Evolutionary conservation across 2,797 vertebrate species (phyloP).

Genomic region (Scolopax rusticola): DNA sequence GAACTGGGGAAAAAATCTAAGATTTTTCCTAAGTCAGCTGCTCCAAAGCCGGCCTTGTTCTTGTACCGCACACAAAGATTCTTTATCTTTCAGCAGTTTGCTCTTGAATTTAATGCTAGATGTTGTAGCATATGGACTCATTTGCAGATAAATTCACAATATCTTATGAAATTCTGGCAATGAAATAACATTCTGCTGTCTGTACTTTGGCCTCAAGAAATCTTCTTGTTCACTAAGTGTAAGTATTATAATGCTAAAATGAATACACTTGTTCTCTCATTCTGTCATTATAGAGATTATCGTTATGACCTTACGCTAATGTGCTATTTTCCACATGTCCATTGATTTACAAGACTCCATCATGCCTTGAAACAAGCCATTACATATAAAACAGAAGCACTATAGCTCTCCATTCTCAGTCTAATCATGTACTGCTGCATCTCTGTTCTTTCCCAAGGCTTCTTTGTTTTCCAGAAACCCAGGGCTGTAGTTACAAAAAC

Average conservation of each 20-base stretch:
- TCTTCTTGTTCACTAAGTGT: neutral
- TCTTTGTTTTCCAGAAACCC: neutral
- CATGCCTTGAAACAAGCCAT: neutral
- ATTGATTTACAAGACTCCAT: neutral
- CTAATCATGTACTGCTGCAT: neutral
- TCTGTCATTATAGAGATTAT: slow-evolving; percentile 18
- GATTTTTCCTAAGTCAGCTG: neutral
- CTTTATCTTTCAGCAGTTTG: neutral
- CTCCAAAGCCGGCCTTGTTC: neutral
- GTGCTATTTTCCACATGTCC: neutral
- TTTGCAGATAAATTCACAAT: slow-evolving; percentile 28
- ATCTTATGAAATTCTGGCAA: slow-evolving; percentile 5
- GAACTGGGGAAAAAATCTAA: neutral
- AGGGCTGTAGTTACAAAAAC: neutral
- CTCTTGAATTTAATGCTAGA: neutral
- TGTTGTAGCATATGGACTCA: neutral
- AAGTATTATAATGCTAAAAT: neutral
- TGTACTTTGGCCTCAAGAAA: slow-evolving; percentile 5
- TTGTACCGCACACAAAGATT: neutral
- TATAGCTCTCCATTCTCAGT: neutral
- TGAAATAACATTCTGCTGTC: neutral
- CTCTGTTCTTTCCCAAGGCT: neutral
- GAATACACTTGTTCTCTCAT: neutral
- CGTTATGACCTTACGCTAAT: neutral
- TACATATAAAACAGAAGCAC: neutral